Base-by-base conservation (phyloP, 1,140 invertebrate species). In the Heliothis virescens region DNA sequence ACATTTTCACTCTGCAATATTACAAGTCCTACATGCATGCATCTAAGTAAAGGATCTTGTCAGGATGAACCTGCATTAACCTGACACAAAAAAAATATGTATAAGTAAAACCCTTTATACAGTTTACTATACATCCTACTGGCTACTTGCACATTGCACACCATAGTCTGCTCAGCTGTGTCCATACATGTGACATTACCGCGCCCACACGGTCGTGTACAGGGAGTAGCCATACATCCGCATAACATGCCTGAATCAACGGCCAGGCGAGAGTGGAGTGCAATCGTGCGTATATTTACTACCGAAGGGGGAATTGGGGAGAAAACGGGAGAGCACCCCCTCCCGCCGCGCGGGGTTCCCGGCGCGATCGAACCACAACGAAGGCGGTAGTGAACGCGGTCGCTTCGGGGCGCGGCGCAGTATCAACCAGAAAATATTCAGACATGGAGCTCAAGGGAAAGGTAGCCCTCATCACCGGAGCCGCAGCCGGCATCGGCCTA, bases 391-490 rank as follows among this genome's bases (percentile, higher is more conserved):
- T 86, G 74, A 82, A 75, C 72, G 71, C 86, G 82, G 86, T 83
- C 87, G 87, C 83, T 86, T 88, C 83, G 83, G 83, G 88, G 85
- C 87, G 89, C 87, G 88, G 87, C 87, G 82, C 80, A 87, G 48
- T 71, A 79, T 67, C 72, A 79, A 85, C 86, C 84, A 84, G 83
- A 85, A 88, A 86, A 87, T 82, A 89, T 85, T 82, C 21, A 79
- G 85, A 82, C 71, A 97, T 97, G 96, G 96, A 96, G 86, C 88
- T 97, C 72, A 96, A 96, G 91, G 96, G 96, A 76, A 97, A 97
- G 90, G 96, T 97, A 73, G 97, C 96, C 73, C 90, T 98, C 53
- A 95, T 98, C 47, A 97, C 97, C 21, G 97, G 97, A 29, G 97
- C 96, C 16, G 96, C 97, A 41, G 95, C 96, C 75, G 97, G 97